phyloP scores from a whole-genome alignment of 1,140 invertebrate genomes.

The Rhopalosiphum maidis region DNA sequence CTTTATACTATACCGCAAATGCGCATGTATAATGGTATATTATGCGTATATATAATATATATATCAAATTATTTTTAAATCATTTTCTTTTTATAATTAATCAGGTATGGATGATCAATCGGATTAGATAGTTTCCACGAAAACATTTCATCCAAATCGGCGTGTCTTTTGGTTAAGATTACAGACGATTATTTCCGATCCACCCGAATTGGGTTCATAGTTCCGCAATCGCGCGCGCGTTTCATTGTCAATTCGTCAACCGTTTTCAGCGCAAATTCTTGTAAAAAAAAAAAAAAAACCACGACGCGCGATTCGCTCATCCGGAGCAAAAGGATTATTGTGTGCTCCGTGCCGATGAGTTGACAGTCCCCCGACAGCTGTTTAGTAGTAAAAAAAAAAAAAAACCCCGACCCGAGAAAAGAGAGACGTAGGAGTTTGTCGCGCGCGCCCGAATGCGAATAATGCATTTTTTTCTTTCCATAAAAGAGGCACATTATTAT shows the following conservation, averaged over 20 bases:
- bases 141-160: conserved; percentile 2
- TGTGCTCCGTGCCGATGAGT: conserved; percentile 33
- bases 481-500: conserved; percentile 53
- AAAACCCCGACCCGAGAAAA: conserved; percentile 1
- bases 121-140: not conserved
- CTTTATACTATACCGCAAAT: not conserved
- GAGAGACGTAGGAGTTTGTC: conserved; percentile 53
- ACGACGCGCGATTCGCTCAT: conserved; percentile 35
- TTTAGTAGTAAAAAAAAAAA: conserved; percentile 32
- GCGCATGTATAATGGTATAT: too few relatives aligned
- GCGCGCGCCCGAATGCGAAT: conserved; percentile 52
- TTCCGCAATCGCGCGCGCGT: not conserved
- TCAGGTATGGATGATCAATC: not conserved
- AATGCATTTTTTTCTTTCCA: conserved; percentile 41
- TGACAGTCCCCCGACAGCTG: conserved; percentile 54
- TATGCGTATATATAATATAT: not conserved
- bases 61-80: not conserved
- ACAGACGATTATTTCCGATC: not conserved
- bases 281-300: conserved; percentile 26
- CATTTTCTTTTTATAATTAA: not conserved
- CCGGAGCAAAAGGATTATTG: conserved; percentile 55
- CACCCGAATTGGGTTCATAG: conserved; percentile 23
- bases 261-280: not conserved
- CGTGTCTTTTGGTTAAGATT: too few relatives aligned
- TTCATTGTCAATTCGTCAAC: conserved; percentile 34